Conservation (phyloP, 53 echinoderm and acorn worm species). For the Astropecten irregularis region DNA sequence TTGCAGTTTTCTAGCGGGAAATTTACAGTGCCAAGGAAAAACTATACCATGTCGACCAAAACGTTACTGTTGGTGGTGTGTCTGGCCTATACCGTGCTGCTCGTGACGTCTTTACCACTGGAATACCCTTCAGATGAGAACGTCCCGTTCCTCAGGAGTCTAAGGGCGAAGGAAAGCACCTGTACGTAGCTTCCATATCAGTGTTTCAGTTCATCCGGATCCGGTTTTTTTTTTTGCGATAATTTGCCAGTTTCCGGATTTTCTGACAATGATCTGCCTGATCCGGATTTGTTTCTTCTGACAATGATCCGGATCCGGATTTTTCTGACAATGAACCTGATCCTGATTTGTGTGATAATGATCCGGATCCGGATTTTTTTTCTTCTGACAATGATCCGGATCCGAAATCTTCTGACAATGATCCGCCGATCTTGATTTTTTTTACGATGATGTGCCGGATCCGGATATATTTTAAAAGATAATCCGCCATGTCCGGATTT, state of each 20-base stretch:
- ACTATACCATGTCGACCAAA: constrained; percentile 55
- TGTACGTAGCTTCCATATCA: background rate
- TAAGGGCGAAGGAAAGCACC: background rate
- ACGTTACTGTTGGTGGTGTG: constrained; percentile 32
- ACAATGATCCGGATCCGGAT: too few species aligned
- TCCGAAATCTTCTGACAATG: too few species aligned
- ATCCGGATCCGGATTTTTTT: too few species aligned
- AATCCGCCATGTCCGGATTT: too few species aligned
- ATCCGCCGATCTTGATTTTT: too few species aligned
- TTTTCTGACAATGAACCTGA: too few species aligned
- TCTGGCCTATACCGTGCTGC: constrained; percentile 18
- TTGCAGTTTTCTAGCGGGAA: too few species aligned
- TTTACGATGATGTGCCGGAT: too few species aligned
- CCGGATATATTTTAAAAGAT: too few species aligned
- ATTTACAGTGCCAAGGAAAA: background rate
- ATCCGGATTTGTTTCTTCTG: too few species aligned
- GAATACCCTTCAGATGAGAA: background rate
- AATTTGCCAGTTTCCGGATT: background rate
- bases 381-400: too few species aligned
- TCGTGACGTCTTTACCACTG: constrained; percentile 21
- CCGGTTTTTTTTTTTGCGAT: background rate
- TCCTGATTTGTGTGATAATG: too few species aligned
- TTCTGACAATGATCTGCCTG: background rate
- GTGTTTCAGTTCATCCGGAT: background rate
- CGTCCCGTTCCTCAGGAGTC: constrained; percentile 24